Evolutionary conservation across 2,113 vertebrate species (phyloP).

Genomic region (Alligator mississippiensis): DNA sequence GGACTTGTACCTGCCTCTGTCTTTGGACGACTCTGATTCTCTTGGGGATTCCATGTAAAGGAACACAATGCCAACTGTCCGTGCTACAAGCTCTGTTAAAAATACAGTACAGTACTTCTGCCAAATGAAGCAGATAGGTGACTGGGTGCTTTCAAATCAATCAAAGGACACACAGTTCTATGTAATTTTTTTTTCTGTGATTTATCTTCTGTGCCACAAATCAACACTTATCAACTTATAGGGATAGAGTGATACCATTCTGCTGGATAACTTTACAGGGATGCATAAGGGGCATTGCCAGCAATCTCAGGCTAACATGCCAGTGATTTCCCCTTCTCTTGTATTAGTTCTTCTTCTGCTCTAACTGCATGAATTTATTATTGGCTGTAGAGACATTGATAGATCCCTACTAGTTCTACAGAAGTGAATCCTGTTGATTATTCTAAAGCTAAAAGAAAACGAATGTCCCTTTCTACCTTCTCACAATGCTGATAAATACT

Average conservation of each 20-base stretch:
- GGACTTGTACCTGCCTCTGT: slow-evolving; percentile 97
- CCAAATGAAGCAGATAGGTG: slow-evolving; percentile 75
- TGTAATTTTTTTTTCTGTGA: slow-evolving; percentile 78
- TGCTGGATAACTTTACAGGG: slow-evolving; percentile 59
- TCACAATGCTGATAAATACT: not conserved
- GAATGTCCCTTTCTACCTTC: not conserved
- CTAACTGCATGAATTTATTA: not conserved
- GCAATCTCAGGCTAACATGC: slow-evolving; percentile 33
- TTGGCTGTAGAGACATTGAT: not conserved
- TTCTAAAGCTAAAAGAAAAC: slow-evolving; percentile 23
- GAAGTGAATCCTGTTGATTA: not conserved
- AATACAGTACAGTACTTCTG: slow-evolving; percentile 67
- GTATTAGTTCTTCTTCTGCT: slow-evolving; percentile 28
- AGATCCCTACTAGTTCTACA: not conserved
- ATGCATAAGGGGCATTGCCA: slow-evolving; percentile 51
- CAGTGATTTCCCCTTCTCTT: slow-evolving; percentile 23
- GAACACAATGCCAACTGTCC: not conserved
- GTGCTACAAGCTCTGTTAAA: slow-evolving; percentile 54
- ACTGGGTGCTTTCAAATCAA: slow-evolving; percentile 80
- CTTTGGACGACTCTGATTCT: slow-evolving; percentile 97
- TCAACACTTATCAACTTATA: slow-evolving; percentile 73
- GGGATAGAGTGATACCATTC: slow-evolving; percentile 82
- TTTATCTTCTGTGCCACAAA: slow-evolving; percentile 83
- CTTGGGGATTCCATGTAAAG: slow-evolving; percentile 96
- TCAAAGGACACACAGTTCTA: slow-evolving; percentile 74